Conservation (phyloP, 2,113 vertebrate species). For the Gambusia holbrooki region DNA sequence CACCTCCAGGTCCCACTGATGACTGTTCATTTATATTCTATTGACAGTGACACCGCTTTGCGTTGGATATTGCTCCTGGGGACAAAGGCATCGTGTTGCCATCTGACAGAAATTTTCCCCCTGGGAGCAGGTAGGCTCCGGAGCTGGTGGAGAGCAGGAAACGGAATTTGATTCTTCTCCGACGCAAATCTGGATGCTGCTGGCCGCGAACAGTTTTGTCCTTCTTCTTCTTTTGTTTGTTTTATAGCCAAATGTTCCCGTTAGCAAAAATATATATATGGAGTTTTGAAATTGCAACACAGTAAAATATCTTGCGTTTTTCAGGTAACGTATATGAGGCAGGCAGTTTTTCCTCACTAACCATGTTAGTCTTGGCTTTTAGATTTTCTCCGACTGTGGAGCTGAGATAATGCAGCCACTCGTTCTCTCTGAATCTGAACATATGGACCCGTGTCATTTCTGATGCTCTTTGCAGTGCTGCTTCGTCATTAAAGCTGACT, state of each 20-base stretch:
- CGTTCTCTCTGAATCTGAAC: neutral
- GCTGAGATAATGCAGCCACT: neutral
- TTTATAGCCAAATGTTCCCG: neutral
- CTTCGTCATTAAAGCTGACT: neutral
- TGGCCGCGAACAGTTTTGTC: too few relatives aligned
- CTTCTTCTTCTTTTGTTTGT: too few relatives aligned
- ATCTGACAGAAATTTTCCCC: too few relatives aligned
- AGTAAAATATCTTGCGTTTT: neutral
- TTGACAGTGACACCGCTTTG: too few relatives aligned
- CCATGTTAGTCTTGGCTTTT: neutral
- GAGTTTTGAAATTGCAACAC: too few relatives aligned
- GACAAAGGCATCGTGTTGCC: too few relatives aligned
- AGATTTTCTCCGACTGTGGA: neutral
- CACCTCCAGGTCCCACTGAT: neutral
- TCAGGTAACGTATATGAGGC: neutral
- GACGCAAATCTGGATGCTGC: too few relatives aligned
- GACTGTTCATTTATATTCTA: neutral
- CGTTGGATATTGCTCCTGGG: too few relatives aligned
- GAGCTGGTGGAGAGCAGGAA: too few relatives aligned
- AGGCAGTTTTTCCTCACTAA: neutral
- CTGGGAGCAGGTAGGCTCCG: too few relatives aligned
- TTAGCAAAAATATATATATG: neutral
- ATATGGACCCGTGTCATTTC: neutral
- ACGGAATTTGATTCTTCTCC: too few relatives aligned
- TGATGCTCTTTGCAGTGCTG: neutral